Evolutionary conservation across 2,888 invertebrate genomes (phyloP).

Genomic region (Caenorhabditis sp.): DNA sequence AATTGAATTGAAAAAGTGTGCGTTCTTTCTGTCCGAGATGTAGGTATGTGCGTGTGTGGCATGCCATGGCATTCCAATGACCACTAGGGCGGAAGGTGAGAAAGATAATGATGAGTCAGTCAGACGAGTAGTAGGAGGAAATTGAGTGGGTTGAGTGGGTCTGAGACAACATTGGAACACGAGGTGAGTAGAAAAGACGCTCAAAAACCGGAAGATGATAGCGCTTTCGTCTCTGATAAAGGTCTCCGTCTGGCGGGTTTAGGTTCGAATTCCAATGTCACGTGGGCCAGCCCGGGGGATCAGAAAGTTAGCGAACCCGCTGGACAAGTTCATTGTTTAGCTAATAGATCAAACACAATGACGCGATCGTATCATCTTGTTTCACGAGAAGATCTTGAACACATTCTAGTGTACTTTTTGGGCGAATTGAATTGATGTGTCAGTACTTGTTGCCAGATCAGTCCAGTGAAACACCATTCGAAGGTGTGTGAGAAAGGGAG

Average conservation of each 20-base stretch:
- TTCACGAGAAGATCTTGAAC: conserved; percentile 3
- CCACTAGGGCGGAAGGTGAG: conserved; percentile 3
- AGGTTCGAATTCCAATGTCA: conserved; percentile 18
- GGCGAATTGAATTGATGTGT: conserved; percentile 1
- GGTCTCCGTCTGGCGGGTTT: background rate
- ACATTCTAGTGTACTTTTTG: background rate
- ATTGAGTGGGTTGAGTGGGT: conserved; percentile 22
- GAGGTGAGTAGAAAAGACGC: conserved; percentile 19
- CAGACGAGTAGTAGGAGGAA: conserved; percentile 5
- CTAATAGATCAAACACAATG: conserved; percentile 37
- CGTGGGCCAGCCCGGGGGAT: conserved; percentile 14
- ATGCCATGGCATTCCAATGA: too few relatives aligned
- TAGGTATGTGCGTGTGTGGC: too few relatives aligned
- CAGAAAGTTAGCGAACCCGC: background rate
- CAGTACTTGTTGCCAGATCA: too few relatives aligned
- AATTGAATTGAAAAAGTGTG: background rate
- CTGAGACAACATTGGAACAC: conserved; percentile 42
- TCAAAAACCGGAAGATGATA: conserved; percentile 47
- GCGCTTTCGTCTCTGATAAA: background rate
- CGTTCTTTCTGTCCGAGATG: conserved; percentile 14
- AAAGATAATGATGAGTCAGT: conserved; percentile 10
- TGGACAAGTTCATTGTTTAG: conserved; percentile 30
- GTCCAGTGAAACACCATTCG: background rate
- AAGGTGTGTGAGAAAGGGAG: background rate
- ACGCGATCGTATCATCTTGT: background rate